Evolutionary conservation across 2,888 invertebrate genomes (phyloP).

Genomic region (Zeuzera pyrina): DNA sequence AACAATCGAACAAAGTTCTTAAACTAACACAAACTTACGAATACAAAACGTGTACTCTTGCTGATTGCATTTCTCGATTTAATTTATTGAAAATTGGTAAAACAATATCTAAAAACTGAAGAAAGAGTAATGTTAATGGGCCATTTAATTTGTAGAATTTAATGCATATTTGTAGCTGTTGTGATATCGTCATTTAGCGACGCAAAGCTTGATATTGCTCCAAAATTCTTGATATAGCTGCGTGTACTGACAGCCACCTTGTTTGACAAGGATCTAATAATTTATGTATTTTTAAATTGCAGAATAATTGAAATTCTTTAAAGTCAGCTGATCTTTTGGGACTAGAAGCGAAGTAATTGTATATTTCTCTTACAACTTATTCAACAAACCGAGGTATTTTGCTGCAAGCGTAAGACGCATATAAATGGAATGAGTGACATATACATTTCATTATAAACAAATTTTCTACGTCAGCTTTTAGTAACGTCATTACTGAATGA

Average conservation of each 20-base stretch:
- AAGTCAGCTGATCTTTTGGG: conserved; percentile 14
- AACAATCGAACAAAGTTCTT: no score
- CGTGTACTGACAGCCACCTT: conserved; percentile 10
- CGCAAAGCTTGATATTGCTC: conserved; percentile 7
- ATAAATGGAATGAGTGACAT: conserved; percentile 7
- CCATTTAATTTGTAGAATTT: no score
- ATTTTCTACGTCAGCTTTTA: neutral
- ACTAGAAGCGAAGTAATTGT: conserved; percentile 15
- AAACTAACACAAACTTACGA: no score
- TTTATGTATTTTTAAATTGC: conserved; percentile 6
- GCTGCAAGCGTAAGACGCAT: conserved; percentile 17
- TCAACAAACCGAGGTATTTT: conserved; percentile 15
- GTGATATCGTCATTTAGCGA: no score
- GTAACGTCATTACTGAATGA: conserved; percentile 2
- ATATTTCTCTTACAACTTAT: conserved; percentile 15
- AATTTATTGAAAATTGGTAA: no score
- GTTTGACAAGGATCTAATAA: conserved; percentile 11
- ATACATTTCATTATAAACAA: neutral
- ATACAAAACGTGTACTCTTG: no score
- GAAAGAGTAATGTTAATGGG: no score
- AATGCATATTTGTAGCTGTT: no score
- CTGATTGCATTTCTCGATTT: no score
- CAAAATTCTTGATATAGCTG: conserved; percentile 9
- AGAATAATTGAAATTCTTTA: conserved; percentile 8
- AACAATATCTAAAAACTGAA: no score